Percentiles rank a stretch among this genome's conserved stretches.
Conservation (phyloP, 1,140 invertebrate genomes). For the Nasonia vitripennis region DNA sequence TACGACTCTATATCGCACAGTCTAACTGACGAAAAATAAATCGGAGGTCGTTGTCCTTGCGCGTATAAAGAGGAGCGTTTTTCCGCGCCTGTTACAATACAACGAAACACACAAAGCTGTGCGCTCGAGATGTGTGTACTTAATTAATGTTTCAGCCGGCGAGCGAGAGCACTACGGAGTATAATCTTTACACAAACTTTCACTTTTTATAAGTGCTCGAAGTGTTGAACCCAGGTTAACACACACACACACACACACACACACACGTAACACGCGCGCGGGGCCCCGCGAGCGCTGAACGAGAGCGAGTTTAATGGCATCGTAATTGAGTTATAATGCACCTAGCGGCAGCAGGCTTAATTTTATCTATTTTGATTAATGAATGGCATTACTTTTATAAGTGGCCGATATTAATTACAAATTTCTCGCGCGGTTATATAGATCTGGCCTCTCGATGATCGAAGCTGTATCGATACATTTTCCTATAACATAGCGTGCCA, state of each 20-base stretch:
- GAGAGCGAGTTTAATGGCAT: constrained; percentile 9
- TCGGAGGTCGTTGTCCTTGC: constrained; percentile 12
- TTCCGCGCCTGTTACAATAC: not conserved
- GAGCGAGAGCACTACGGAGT: not conserved
- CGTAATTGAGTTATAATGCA: constrained; percentile 28
- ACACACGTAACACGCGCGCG: not conserved
- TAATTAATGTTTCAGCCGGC: not conserved
- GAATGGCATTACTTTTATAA: constrained; percentile 7
- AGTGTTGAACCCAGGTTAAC: not conserved
- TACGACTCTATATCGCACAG: not conserved
- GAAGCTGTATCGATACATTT: not conserved
- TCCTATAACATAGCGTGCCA: no score
- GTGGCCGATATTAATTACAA: not conserved
- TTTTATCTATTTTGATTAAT: constrained; percentile 37
- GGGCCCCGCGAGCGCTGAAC: not conserved
- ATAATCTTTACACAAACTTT: constrained; percentile 29
- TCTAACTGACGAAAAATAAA: not conserved
- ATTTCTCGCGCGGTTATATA: not conserved
- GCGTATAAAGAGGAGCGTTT: not conserved
- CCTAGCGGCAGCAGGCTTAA: not conserved
- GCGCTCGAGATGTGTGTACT: not conserved
- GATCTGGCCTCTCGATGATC: not conserved
- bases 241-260: not conserved
- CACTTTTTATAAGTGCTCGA: constrained; percentile 33
- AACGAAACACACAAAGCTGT: constrained; percentile 12